Conservation (phyloP, 1,140 invertebrate genomes). For the Andricus grossulariae region DNA sequence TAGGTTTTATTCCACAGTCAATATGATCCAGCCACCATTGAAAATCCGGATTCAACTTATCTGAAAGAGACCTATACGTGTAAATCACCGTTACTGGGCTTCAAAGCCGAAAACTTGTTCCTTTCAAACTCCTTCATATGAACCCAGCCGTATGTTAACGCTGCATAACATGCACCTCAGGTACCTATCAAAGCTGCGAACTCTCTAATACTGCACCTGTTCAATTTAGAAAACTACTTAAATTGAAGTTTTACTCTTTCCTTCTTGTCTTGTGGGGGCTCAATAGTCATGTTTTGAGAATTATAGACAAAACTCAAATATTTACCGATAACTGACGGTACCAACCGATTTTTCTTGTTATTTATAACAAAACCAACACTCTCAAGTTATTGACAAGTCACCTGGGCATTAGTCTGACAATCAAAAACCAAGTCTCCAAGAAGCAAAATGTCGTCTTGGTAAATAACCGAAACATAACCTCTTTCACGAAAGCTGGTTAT, state of each 20-base stretch:
- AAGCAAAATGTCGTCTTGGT: not conserved
- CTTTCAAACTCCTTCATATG: too few relatives aligned
- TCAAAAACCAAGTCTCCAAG: not conserved
- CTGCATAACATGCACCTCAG: not conserved
- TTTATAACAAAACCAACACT: not conserved
- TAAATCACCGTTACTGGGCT: not conserved
- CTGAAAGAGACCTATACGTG: too few relatives aligned
- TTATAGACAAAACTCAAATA: too few relatives aligned
- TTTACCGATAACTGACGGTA: too few relatives aligned
- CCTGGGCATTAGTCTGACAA: not conserved
- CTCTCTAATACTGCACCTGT: too few relatives aligned
- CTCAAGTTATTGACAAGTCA: not conserved
- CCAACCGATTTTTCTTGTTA: not conserved
- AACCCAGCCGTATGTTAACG: not conserved
- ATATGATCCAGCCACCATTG: too few relatives aligned
- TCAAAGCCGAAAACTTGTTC: not conserved
- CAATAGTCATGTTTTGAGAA: too few relatives aligned
- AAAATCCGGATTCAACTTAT: not conserved
- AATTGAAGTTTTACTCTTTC: too few relatives aligned
- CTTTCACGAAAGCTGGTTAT: too few relatives aligned
- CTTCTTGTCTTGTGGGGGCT: too few relatives aligned
- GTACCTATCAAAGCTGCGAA: not conserved
- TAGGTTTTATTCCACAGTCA: not conserved
- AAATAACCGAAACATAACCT: not conserved
- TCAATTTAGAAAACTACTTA: too few relatives aligned